Evolutionary conservation across 2,888 invertebrate genomes (phyloP).

Genomic region (Anagyrus pseudococci): DNA sequence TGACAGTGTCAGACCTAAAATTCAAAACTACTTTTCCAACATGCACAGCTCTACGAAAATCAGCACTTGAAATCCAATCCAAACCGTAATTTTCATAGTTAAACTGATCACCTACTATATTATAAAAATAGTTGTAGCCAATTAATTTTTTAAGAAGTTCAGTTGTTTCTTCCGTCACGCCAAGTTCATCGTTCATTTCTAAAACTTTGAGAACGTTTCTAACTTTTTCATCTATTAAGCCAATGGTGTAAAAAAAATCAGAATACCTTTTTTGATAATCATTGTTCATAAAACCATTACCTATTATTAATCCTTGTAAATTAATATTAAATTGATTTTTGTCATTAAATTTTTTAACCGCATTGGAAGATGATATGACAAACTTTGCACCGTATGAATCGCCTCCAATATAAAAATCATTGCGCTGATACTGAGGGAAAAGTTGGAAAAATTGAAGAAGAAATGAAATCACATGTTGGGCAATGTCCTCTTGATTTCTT

Average conservation of each 20-base stretch:
- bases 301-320: slow-evolving; percentile 74
- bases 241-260: slow-evolving; percentile 80
- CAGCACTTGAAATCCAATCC: slow-evolving; percentile 68
- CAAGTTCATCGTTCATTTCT: slow-evolving; percentile 62
- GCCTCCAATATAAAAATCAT: slow-evolving; percentile 82
- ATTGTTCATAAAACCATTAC: slow-evolving; percentile 79
- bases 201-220: not conserved
- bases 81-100: slow-evolving; percentile 69
- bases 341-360: slow-evolving; percentile 72
- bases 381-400: slow-evolving; percentile 86
- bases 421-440: slow-evolving; percentile 74
- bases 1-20: slow-evolving; percentile 63
- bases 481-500: slow-evolving; percentile 79
- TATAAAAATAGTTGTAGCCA: slow-evolving; percentile 78
- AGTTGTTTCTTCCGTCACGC: slow-evolving; percentile 74
- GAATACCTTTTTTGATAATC: slow-evolving; percentile 75
- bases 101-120: no score
- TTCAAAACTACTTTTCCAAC: slow-evolving; percentile 82
- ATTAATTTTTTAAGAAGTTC: slow-evolving; percentile 75
- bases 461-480: slow-evolving; percentile 77
- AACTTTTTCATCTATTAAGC: slow-evolving; percentile 59
- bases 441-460: slow-evolving; percentile 82
- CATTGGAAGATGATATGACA: slow-evolving; percentile 77
- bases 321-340: slow-evolving; percentile 72
- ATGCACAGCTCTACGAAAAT: slow-evolving; percentile 77